phyloP scores from a whole-genome alignment of 2,888 invertebrate genomes.

The Megalurothrips usitatus region DNA sequence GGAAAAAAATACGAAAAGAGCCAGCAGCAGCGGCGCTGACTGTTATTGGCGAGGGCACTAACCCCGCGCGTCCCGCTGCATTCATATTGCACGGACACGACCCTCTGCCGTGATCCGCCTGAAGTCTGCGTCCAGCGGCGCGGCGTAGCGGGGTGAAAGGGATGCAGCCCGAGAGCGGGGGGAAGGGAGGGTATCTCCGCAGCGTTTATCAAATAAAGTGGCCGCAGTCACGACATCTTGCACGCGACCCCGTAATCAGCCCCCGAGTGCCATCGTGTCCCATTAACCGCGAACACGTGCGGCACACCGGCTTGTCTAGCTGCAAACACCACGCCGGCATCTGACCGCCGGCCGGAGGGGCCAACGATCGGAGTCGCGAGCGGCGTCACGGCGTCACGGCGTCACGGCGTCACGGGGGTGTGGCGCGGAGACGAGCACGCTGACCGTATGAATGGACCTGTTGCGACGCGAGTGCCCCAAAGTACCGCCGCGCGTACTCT shows the following conservation, averaged over 20 bases:
- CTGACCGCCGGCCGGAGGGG: neutral
- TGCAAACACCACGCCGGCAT: too few relatives aligned
- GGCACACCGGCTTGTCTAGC: too few relatives aligned
- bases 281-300: neutral
- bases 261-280: neutral
- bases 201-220: neutral
- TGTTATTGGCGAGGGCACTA: too few relatives aligned
- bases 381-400: neutral
- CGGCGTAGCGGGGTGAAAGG: neutral
- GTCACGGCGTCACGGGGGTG: too few relatives aligned
- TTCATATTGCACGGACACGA: neutral
- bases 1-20: too few relatives aligned
- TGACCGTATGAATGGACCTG: too few relatives aligned
- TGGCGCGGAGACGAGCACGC: too few relatives aligned
- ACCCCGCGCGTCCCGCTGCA: neutral
- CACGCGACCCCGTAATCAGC: neutral
- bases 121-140: neutral
- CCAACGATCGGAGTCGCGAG: neutral
- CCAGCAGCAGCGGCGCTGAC: too few relatives aligned
- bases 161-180: neutral
- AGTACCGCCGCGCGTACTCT: too few relatives aligned
- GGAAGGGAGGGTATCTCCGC: neutral
- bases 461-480: too few relatives aligned
- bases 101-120: neutral
- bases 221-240: conserved; percentile 6